Evolutionary conservation across 1,140 invertebrate genomes (phyloP).

Genomic region (Pogonognathellus flavescens): DNA sequence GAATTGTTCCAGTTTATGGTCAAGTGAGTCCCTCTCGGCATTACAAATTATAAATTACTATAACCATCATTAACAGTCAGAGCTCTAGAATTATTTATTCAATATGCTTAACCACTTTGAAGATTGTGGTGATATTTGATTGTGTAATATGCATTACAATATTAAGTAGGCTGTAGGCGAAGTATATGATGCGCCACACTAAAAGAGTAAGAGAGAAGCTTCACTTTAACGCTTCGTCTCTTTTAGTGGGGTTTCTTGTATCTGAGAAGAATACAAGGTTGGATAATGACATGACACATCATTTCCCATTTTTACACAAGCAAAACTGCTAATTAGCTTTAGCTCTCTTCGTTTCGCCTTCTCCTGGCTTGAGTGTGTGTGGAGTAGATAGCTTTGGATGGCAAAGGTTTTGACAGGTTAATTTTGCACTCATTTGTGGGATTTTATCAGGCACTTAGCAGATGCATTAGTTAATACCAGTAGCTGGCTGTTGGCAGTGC

Average conservation of each 20-base stretch:
- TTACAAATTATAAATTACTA: not conserved
- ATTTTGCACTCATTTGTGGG: not conserved
- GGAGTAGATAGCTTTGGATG: not conserved
- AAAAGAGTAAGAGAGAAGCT: not conserved
- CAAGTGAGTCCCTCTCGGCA: constrained; percentile 40
- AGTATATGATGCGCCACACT: too few relatives aligned
- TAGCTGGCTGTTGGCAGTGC: not conserved
- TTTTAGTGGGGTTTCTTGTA: not conserved
- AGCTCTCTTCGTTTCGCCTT: not conserved
- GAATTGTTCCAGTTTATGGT: constrained; percentile 60
- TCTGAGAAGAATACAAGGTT: not conserved
- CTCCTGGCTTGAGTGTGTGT: not conserved
- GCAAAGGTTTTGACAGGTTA: not conserved
- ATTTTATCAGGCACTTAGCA: not conserved
- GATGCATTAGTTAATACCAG: not conserved
- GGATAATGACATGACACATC: not conserved
- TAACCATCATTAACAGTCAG: too few relatives aligned
- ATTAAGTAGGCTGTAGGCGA: too few relatives aligned
- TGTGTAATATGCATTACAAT: too few relatives aligned
- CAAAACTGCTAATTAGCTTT: constrained; percentile 25
- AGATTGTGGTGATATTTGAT: too few relatives aligned
- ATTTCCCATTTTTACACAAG: constrained; percentile 3
- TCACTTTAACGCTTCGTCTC: constrained; percentile 25
- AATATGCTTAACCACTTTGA: not conserved
- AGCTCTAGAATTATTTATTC: too few relatives aligned